These are phyloP conservation scores for Trichogramma pretiosum DNA, from an alignment of 1,140 invertebrate genomes.

Conservation along the genomic window DNA sequence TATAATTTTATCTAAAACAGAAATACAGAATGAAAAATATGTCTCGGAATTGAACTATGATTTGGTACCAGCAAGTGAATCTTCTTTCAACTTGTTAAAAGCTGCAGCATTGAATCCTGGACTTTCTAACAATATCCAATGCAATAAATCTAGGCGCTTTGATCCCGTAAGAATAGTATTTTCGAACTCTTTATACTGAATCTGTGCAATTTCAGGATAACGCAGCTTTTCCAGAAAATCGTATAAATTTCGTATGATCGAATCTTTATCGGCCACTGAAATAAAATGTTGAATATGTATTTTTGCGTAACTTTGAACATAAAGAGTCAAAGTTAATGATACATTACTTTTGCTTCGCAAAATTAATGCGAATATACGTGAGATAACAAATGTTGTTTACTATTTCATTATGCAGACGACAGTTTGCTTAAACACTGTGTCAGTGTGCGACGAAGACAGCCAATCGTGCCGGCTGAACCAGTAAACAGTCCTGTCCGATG, in stretches of 20 bases:
- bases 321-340: too few species aligned
- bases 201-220: conserved; percentile 23
- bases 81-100: conserved; percentile 11
- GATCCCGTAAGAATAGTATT: conserved; percentile 11
- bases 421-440: too few species aligned
- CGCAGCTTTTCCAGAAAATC: conserved; percentile 17
- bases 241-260: conserved; percentile 19
- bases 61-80: background rate
- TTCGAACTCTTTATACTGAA: conserved; percentile 15
- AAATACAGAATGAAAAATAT: background rate
- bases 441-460: too few species aligned
- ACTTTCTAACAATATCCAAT: conserved; percentile 20
- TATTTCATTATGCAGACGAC: too few species aligned
- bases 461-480: too few species aligned
- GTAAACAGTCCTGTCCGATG: too few species aligned
- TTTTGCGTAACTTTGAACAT: too few species aligned
- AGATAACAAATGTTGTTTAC: too few species aligned
- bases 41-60: background rate
- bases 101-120: background rate
- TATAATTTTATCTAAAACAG: background rate
- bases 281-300: background rate
- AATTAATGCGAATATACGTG: too few species aligned
- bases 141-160: conserved; percentile 18
- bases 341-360: too few species aligned
- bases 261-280: conserved; percentile 12